Evolutionary conservation across 1,140 invertebrate species (phyloP), one percentile per base, ranked within the genome.

Genomic region (Schmidtea mediterranea): DNA sequence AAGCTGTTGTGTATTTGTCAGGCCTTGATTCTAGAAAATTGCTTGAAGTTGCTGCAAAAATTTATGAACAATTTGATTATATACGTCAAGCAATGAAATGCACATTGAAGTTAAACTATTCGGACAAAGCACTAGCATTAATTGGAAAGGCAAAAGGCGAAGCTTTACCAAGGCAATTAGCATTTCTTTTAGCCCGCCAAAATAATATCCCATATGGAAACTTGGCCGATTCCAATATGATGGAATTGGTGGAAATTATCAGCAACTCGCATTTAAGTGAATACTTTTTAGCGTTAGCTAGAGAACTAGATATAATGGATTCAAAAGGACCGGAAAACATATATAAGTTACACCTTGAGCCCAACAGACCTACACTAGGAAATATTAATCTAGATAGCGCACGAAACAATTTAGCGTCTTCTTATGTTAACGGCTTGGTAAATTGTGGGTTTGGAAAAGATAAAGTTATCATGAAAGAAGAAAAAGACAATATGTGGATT

Each of bases 241-340:
- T 76, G 32, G 76, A 81, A 55, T 63, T 97, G 0, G 74, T 77
- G 43, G 86, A 90, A 61, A 90, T 97, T 46, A 87, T 97, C 73
- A 81, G 84, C 0, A 98, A 98, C 68, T 76, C 81, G 2, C 80
- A 94, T 10, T 3, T 32, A 6, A 32, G 92, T 65, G 81, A 82
- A 59, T 82, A 97, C 58, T 98, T 95, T 59, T 68, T 94, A 1
- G 84, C 83, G 57, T 69, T 98, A 45, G 92, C 79, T 2, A 76
- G 90, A 65, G 92, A 98, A 70, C 73, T 97, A 58, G 92, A 98
- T 62, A 97, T 98, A 55, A 89, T 95, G 79, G 89, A 97, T 62
- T 83, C 92, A 0, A 98, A 98, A 69, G 87, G 83, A 6, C 90
- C 92, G 0, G 90, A 98, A 64, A 90, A 95, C 66, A 89, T 98